phyloP scores from a whole-genome alignment of 2,113 vertebrate genomes.

The Campylomormyrus numenius region DNA sequence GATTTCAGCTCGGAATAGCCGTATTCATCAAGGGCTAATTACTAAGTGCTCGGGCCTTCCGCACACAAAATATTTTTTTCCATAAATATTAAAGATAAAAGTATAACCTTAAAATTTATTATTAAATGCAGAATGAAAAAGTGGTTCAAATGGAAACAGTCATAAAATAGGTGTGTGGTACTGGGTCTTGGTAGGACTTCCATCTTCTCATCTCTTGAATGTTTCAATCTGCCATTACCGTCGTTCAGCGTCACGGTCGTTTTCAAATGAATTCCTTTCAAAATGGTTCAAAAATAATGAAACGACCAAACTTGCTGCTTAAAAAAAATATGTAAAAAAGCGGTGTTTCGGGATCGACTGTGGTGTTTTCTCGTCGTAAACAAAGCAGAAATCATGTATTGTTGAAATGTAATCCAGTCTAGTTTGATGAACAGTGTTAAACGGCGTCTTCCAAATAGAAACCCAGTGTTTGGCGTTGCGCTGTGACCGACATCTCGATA shows the following conservation, averaged over 20 bases:
- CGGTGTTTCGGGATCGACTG: background rate
- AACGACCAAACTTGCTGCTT: background rate
- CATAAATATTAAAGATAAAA: background rate
- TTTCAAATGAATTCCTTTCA: background rate
- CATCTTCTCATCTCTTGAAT: background rate
- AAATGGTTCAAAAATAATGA: background rate
- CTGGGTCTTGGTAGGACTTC: background rate
- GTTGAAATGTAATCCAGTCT: slow-evolving; percentile 3
- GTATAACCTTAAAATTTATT: background rate
- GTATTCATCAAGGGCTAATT: background rate
- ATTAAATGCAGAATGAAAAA: background rate
- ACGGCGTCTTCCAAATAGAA: background rate
- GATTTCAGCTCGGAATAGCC: background rate
- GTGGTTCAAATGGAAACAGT: background rate
- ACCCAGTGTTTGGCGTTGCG: background rate
- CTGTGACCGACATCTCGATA: background rate
- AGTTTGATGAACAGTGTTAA: background rate
- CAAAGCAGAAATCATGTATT: background rate
- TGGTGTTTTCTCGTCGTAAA: background rate
- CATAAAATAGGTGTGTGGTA: background rate
- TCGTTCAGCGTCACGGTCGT: background rate
- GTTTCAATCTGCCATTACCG: slow-evolving; percentile 3
- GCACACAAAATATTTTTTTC: background rate
- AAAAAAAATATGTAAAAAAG: background rate
- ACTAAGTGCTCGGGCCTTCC: background rate